Conservation (phyloP, 2,797 vertebrate species). For the Cyclura pinguis region DNA sequence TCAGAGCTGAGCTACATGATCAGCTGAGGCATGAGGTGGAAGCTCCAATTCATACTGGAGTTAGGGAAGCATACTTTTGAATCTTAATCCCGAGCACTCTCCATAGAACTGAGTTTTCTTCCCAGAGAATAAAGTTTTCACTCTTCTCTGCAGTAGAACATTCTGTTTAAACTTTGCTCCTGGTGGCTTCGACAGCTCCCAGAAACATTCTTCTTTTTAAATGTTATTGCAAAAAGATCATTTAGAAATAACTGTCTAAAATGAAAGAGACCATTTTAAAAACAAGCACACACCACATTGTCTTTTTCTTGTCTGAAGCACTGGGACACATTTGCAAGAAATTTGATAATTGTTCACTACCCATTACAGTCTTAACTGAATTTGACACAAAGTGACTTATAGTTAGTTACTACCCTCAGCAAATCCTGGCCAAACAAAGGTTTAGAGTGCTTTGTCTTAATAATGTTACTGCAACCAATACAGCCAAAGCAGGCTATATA, state of each 20-base stretch:
- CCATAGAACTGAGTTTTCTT: background rate
- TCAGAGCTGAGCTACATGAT: background rate
- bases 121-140: background rate
- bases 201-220: background rate
- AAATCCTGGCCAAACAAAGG: background rate
- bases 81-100: background rate
- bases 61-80: background rate
- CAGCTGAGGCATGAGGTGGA: background rate
- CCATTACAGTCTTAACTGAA: background rate
- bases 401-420: slow-evolving; percentile 25
- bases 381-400: slow-evolving; percentile 19
- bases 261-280: background rate
- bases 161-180: background rate
- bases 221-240: background rate
- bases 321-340: slow-evolving; percentile 32
- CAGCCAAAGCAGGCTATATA: slow-evolving; percentile 19
- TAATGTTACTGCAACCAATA: slow-evolving; percentile 37
- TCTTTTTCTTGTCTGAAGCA: background rate
- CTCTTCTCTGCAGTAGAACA: background rate
- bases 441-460: slow-evolving; percentile 25
- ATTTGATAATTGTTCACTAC: background rate
- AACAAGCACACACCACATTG: background rate
- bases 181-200: background rate
- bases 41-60: background rate
- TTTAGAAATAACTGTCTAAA: background rate